Percentiles rank a stretch among this genome's conserved stretches.
Conservation (phyloP, 1,140 invertebrate genomes). For the Aphidius ervi region DNA sequence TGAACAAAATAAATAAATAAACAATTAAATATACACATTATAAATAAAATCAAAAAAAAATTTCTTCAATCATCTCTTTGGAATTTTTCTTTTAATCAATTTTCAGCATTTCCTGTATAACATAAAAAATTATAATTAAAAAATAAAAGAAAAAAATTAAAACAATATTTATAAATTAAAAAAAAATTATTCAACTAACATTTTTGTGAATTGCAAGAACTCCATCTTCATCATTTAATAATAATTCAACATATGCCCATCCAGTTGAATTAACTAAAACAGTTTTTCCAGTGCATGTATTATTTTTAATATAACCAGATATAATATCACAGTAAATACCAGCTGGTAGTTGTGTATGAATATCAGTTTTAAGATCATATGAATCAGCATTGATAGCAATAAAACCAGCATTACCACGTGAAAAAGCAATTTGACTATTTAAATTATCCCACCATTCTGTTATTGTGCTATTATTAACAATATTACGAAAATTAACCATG, state of each 20-base stretch:
- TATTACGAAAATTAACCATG: slow-evolving; percentile 75
- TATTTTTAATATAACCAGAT: slow-evolving; percentile 54
- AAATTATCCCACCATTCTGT: slow-evolving; percentile 72
- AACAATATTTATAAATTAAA: no score
- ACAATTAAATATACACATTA: no score
- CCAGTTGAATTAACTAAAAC: slow-evolving; percentile 56
- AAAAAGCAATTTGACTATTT: slow-evolving; percentile 73
- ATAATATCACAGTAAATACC: slow-evolving; percentile 85
- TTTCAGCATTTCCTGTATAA: no score
- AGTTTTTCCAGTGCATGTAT: slow-evolving; percentile 58
- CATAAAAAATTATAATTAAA: no score
- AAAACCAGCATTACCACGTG: slow-evolving; percentile 66
- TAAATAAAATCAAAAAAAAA: no score
- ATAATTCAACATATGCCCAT: slow-evolving; percentile 55
- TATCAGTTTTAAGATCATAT: slow-evolving; percentile 53
- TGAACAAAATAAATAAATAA: no score
- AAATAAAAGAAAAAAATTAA: no score
- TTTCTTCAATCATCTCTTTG: no score
- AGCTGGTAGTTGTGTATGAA: slow-evolving; percentile 68
- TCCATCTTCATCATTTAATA: slow-evolving; percentile 54
- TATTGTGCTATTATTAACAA: slow-evolving; percentile 55
- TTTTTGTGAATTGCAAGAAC: slow-evolving; percentile 61
- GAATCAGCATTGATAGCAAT: slow-evolving; percentile 68
- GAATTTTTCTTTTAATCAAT: no score
- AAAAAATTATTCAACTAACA: slow-evolving; percentile 21